These are phyloP conservation scores for Cygnus olor DNA, from an alignment of 2,797 vertebrate genomes.

Conservation along the genomic window DNA sequence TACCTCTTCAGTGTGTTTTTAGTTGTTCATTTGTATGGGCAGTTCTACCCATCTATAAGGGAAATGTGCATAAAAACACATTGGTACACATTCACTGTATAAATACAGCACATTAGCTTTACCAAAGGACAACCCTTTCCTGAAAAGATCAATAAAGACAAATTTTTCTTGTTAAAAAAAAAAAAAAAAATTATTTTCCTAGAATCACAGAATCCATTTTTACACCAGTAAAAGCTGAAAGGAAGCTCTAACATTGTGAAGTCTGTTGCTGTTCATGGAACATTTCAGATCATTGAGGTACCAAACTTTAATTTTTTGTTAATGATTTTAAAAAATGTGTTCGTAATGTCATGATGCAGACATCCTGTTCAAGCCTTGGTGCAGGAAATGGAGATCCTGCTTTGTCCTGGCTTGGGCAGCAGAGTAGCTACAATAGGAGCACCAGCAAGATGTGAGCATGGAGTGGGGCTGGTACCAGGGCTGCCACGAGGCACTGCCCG, in stretches of 20 bases:
- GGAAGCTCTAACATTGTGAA: not conserved
- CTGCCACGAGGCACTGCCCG: fast-evolving
- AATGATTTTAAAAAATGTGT: not conserved
- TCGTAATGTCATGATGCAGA: not conserved
- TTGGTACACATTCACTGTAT: not conserved
- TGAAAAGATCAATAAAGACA: not conserved
- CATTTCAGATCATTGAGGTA: not conserved
- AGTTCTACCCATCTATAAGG: not conserved
- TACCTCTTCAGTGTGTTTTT: not conserved
- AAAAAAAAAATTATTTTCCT: not conserved
- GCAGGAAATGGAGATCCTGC: not conserved
- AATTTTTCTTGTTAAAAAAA: not conserved
- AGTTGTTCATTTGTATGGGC: not conserved
- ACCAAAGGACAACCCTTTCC: not conserved
- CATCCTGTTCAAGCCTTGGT: not conserved
- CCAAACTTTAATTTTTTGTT: not conserved
- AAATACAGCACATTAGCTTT: not conserved
- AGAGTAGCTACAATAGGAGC: not conserved
- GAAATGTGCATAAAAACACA: not conserved
- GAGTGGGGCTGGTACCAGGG: not conserved
- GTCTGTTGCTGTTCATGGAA: not conserved
- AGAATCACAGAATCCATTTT: not conserved
- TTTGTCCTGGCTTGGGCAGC: not conserved
- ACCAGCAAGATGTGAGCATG: not conserved
- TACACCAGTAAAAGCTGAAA: not conserved